Conservation (phyloP, 2,888 invertebrate genomes). For the Drosophila kambysellisi region DNA sequence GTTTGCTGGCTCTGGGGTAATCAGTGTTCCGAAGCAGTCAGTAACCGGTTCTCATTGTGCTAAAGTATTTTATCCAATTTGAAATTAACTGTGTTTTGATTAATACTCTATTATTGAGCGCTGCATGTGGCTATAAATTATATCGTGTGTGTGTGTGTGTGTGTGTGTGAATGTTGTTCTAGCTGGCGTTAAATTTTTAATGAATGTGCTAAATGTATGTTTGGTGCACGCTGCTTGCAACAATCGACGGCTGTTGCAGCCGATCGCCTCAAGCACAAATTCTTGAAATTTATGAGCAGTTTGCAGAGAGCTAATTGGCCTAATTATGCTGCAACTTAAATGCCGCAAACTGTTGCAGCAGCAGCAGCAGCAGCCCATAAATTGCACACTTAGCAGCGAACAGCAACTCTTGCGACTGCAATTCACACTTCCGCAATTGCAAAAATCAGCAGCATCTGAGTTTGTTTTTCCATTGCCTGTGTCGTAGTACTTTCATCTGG, state of each 20-base stretch:
- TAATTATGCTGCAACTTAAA: conserved; percentile 65
- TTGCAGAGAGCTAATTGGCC: conserved; percentile 70
- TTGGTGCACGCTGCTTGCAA: conserved; percentile 12
- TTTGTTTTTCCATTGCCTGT: conserved; percentile 45
- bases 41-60: conserved; percentile 64
- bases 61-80: conserved; percentile 64
- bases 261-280: conserved; percentile 56
- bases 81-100: conserved; percentile 78
- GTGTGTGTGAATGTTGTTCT: conserved; percentile 14
- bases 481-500: conserved; percentile 33
- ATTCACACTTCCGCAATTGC: conserved; percentile 74
- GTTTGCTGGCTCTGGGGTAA: conserved; percentile 35
- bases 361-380: conserved; percentile 40
- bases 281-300: conserved; percentile 72
- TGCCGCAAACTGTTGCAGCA: conserved; percentile 32
- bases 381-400: conserved; percentile 40
- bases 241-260: conserved; percentile 39
- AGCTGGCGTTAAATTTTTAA: conserved; percentile 60
- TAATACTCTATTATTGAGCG: conserved; percentile 73
- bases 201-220: conserved; percentile 63
- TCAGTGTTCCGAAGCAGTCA: conserved; percentile 44
- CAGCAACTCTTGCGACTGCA: conserved; percentile 41
- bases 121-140: conserved; percentile 70
- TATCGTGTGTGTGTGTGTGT: neutral
- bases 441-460: conserved; percentile 13